Base-by-base conservation (phyloP, 2,797 vertebrate genomes). In the Anguilla marmorata region DNA sequence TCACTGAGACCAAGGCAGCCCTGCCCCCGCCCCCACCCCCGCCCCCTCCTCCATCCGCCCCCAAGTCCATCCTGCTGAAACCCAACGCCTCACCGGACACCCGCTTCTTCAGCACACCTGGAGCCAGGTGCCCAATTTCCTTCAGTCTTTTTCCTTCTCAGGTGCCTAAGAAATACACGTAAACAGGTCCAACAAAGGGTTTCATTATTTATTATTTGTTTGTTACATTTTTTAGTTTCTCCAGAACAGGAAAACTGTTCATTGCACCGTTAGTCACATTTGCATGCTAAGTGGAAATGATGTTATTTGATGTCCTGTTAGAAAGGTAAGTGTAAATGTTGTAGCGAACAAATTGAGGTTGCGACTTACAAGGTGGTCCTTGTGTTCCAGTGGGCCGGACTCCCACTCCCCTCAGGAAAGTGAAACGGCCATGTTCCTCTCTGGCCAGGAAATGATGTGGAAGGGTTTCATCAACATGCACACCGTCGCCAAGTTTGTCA, bases 391-490 rank as follows among this genome's bases (percentile, higher is more conserved):
- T 89, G 74, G 90, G 54, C 88, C 96, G 7, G 98, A 98, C 85
- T 93, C 95, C 0, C 92, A 92, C 54, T 95, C 97, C 8, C 96
- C 97, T 69, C 96, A 95, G 8, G 98, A 99, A 90, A 97, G 97
- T 0, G 98, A 99, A 89, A 99, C 99, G 0, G 96, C 98, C 0
- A 94, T 97, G 91, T 99, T 99, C 89, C 96, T 99, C 69, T 98
- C 98, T 58, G 96, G 97, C 45, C 97, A 98, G 94, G 97, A 94
- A 93, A 97, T 97, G 90, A 97, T 99, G 92, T 99, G 99, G 99
- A 99, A 99, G 96, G 99, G 99, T 87, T 98, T 99, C 85, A 98
- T 99, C 93, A 98, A 99, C 95, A 99, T 99, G 99, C 98, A 98
- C 12, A 94, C 96, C 0, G 99, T 99, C 87, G 99, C 99, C 0